Base-by-base conservation (phyloP, 2,888 invertebrate genomes). In the Achlya flavicornis region DNA sequence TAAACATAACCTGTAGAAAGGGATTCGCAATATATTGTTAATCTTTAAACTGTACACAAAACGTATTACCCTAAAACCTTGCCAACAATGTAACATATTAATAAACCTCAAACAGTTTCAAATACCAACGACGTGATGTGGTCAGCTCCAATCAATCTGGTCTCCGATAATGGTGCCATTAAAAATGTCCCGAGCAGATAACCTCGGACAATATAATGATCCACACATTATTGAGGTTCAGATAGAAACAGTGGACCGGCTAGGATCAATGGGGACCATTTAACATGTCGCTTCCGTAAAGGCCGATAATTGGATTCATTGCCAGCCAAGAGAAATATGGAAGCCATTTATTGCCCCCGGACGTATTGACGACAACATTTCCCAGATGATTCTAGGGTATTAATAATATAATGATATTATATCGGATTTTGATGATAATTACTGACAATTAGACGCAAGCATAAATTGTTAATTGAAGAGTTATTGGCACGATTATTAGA, bases 261-360 rank as follows among this genome's bases (percentile, higher is more conserved):
- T 74, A 70, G 72, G 73, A 80, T 83, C 85, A 85, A 86, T 86
- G 85, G 83, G 75, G 79, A 79, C 83, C 88, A 90, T 91, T 90
- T 86, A 90, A 88, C 89, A 90, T 85, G 86, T 90, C 90, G 83
- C 80, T 84, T 81, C 77, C 76, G 80, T 81, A 85, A 81, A 85
- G 81, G 79, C 76, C 88, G 85, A 88, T 91, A 90, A 91, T 91
- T 91, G 90, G 91, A 89, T 90, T 90, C 90, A 91, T 89, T 90
- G 90, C 89, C 79, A 78, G 81, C 77, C 67, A 73, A 68, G 77
- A 81, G 84, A 90, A 88, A 90, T 91, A 91, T 91, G 76, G 85
- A 75, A 65, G 66, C 82, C 84, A 88, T 91, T 89, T 85, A 88
- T 90, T 84, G 86, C 75, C 67, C 68, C 65, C 74, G 74, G 78